A percentile compares a stretch with the other conserved stretches of the same genome.
phyloP scores from a whole-genome alignment of 1,140 invertebrate species.

The Paramacrobiotus metropolitanus region DNA sequence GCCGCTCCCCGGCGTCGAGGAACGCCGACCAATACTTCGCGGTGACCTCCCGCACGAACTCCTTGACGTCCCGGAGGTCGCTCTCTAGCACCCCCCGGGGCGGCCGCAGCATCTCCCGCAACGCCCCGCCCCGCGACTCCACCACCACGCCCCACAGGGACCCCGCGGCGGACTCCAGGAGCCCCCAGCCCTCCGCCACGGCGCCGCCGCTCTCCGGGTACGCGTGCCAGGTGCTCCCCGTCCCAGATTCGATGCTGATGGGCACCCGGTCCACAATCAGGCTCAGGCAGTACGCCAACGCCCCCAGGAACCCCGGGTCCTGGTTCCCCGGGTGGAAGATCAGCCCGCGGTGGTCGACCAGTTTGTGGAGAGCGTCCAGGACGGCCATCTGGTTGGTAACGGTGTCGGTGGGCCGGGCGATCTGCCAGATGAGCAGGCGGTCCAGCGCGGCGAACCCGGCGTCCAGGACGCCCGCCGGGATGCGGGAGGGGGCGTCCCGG shows the following conservation, averaged over 20 bases:
- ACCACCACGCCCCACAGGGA: not conserved
- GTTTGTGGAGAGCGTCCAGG: constrained; percentile 70
- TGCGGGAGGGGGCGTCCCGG: not conserved
- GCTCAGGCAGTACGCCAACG: not conserved
- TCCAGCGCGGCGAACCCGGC: constrained; percentile 51
- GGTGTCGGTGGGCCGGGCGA: constrained; percentile 67
- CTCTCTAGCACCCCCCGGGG: not conserved
- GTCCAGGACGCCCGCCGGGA: constrained; percentile 11
- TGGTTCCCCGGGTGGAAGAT: constrained; percentile 3
- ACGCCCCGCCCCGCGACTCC: not conserved
- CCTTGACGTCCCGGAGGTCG: not conserved
- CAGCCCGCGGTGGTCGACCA: constrained; percentile 42
- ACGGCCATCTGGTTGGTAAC: constrained; percentile 56
- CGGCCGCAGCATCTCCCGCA: not conserved
- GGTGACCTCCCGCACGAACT: not conserved
- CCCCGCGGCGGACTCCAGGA: not conserved
- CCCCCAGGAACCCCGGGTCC: not conserved
- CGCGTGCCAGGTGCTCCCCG: not conserved
- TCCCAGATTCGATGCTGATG: not conserved
- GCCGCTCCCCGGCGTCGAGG: not conserved
- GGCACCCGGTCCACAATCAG: not conserved
- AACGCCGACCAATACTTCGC: not conserved
- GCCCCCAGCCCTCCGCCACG: not conserved
- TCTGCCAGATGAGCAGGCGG: constrained; percentile 66
- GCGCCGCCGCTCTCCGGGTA: not conserved